Base-by-base conservation (phyloP, 2,113 vertebrate species). In the Lanius collurio region DNA sequence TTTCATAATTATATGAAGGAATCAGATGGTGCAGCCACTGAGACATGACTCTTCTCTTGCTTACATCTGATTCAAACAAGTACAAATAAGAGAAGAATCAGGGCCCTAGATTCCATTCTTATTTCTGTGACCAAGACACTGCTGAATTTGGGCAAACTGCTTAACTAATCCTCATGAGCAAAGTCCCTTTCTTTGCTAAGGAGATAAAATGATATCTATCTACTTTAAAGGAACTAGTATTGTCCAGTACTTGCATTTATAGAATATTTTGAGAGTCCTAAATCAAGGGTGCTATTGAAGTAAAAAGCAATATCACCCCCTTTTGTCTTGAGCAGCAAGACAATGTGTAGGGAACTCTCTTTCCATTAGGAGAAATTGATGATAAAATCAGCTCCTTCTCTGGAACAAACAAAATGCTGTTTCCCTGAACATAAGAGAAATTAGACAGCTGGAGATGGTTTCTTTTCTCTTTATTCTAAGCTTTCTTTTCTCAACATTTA, bases 371-470 rank as follows among this genome's bases (percentile, higher is more conserved):
- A 78, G 42, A 93, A 94, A 74, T 0, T 75, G 69, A 91, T 39
- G 37, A 93, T 63, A 56, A 89, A 87, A 37, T 85, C 62, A 79
- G 41, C 41, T 87, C n/a, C n/a, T 81, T 53, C 74, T 84, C 28
- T 52, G 41, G 69, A 52, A 75, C 47, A 57, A 89, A 69, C 20
- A 85, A 95, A 94, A 67, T 20, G 56, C 41, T 71, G 35, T 87
- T 89, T 84, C 39, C 57, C 70, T 52, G 44, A 87, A 79, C 17
- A n/a, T 26, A 84, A 75, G 28, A 52, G 17, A 65, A 95, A 94
- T 89, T 82, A 63, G 92, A 84, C 74, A 95, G 69, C 77, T 89
- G 64, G 77, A 93, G 60, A 81, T 68, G 16, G 41, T 71, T 90
- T 91, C 46, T 91, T 80, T 83, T 47, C 59, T 70, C 69, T 82